Evolutionary conservation across 2,888 invertebrate species (phyloP), one percentile per base, ranked within the genome.

Genomic region (Schrankia costaestrigalis): DNA sequence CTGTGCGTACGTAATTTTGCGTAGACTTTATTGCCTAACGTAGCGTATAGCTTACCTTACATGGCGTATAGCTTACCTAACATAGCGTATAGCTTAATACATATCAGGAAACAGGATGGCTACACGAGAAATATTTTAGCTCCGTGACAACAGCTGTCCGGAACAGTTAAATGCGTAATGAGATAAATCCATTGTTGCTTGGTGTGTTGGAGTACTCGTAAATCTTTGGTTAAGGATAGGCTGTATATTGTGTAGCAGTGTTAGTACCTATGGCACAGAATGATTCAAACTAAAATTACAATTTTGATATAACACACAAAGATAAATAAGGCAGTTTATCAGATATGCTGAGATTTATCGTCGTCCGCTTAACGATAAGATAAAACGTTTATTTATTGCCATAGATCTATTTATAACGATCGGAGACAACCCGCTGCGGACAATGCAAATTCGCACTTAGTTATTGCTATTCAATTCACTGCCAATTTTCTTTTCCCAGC

Each of bases 381-480:
- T 73, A 77, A 69, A 67, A 67, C 62, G 52, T 60, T 68, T 75
- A 77, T 79, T 78, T 78, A 81, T 75, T 71, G 60, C 59, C 39
- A 46, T 39, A 58, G 55, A 64, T 56, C 68, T 72, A 69, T 75
- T 72, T 74, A 74, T 71, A 71, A 71, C 69, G 63, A 69, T 71
- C 65, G 48, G 57, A 58, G 65, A 56, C 56, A 64, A 62, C 63
- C 52, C 50, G 57, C 42, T 55, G 46, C 52, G 58, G 63, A 74
- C 74, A 78, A 79, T 80, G 76, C 69, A 72, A 76, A 77, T 75
- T 71, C 64, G 56, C 65, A 66, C 67, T 69, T 63, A 64, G 63
- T 67, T 71, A 66, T 63, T 64, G 62, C 56, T 48, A 58, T 67
- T 66, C 63, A 53, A 63, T 58, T 68, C 55, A 48, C 60, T 54